These are phyloP conservation scores for Microtus pennsylvanicus DNA, from an alignment of 2,113 vertebrate genomes.

Conservation along the genomic window DNA sequence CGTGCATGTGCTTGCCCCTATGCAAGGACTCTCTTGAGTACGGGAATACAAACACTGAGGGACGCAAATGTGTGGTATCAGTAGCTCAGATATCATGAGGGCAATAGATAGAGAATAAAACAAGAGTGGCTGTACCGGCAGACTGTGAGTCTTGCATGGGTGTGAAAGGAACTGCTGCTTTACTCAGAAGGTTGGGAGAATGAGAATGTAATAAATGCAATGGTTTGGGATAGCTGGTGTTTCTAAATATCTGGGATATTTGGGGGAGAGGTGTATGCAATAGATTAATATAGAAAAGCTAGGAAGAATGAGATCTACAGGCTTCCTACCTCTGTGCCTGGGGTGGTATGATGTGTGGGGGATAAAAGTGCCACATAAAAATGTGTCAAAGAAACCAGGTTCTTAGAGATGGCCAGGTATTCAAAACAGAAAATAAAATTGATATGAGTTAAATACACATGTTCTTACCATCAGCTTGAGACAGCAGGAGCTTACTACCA, in stretches of 20 bases:
- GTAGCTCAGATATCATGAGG: neutral
- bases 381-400: neutral
- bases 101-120: neutral
- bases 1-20: too few relatives aligned
- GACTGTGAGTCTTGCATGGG: neutral
- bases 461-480: neutral
- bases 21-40: neutral
- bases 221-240: neutral
- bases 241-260: neutral
- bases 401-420: neutral
- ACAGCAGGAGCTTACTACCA: neutral
- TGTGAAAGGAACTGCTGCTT: neutral
- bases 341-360: neutral
- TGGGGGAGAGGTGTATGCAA: neutral
- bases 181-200: neutral
- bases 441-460: neutral
- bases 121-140: neutral
- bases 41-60: neutral
- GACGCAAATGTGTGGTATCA: neutral
- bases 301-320: neutral
- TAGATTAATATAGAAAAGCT: neutral
- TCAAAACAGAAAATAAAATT: neutral
- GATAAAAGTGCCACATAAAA: neutral
- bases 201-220: neutral
- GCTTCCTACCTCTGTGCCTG: neutral